Percentiles rank a stretch among this genome's conserved stretches.
Evolutionary conservation across 2,113 vertebrate species (phyloP).

Genomic region (Corythornis cristatus): DNA sequence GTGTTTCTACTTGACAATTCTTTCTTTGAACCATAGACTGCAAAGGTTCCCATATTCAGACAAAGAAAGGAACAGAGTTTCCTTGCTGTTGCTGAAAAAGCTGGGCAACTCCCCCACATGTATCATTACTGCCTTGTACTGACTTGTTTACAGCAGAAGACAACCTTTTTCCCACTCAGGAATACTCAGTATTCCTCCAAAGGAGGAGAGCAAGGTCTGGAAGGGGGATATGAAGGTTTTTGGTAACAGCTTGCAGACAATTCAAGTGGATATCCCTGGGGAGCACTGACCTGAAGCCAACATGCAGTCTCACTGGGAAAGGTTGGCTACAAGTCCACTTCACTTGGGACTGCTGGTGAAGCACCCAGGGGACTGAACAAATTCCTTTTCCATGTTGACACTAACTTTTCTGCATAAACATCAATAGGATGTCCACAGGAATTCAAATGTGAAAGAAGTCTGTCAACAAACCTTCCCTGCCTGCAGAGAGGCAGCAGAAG

Average conservation of each 20-base stretch:
- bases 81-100: not conserved
- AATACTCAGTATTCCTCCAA: not conserved
- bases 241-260: not conserved
- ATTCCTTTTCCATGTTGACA: not conserved
- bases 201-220: not conserved
- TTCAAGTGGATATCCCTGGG: not conserved
- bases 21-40: not conserved
- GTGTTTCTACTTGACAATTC: not conserved
- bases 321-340: not conserved
- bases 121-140: not conserved
- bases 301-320: not conserved
- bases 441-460: not conserved
- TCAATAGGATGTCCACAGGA: not conserved
- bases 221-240: not conserved
- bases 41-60: not conserved
- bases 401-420: not conserved
- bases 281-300: not conserved
- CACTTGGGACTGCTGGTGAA: not conserved
- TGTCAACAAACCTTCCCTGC: not conserved
- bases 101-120: not conserved
- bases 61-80: not conserved
- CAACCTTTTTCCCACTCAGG: not conserved
- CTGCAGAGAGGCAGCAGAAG: not conserved
- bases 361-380: not conserved
- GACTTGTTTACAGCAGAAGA: not conserved